Evolutionary conservation across 2,888 invertebrate species (phyloP), one percentile per base, ranked within the genome.

Genomic region (Ormyrus pomaceus): DNA sequence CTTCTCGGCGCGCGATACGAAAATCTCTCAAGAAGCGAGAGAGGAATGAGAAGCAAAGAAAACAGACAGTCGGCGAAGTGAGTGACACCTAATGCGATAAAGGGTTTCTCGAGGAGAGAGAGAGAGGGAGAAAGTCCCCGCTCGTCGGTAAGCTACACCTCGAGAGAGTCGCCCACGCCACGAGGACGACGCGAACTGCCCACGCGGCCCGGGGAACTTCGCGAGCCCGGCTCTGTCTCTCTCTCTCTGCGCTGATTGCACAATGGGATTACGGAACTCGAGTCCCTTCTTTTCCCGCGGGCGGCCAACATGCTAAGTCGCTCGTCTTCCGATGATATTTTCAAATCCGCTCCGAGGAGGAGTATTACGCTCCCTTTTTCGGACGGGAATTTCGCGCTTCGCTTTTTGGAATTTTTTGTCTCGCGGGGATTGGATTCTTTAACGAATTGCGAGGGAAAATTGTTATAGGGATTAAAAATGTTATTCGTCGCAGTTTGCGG

Each of bases 41-140:
- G 34, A 34, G 34, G 34, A 34, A 34, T 34, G 34, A 34, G 34
- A 34, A 34, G 34, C 34, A 34, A 4, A 34, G 34, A 34, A 34
- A 34, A 34, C 34, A 34, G 34, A 2, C 34, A 34, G 34, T 34
- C 34, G 53, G 50, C 74, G 76, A 68, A 68, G 62, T 59, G 71
- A 77, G 69, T 62, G 80, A 50, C 69, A 75, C 62, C 11, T 80
- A 77, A 77, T 73, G 72, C 73, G 72, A 77, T 80, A 80, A 80
- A 77, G 72, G 77, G 34, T 61, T 69, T 74, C 48, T 73, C 46
- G 10, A 46, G 68, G 53, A 10, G 62, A 10, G 58, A 19, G n/a
- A 13, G 51, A 70, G 58, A 46, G 50, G 1, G 19, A 11, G 8
- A 50, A 10, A 50, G 53, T 55, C 61, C 58, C 11, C 46, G 19